Evolutionary conservation across 2,888 invertebrate genomes (phyloP).

Genomic region (Andrena trimmerana): DNA sequence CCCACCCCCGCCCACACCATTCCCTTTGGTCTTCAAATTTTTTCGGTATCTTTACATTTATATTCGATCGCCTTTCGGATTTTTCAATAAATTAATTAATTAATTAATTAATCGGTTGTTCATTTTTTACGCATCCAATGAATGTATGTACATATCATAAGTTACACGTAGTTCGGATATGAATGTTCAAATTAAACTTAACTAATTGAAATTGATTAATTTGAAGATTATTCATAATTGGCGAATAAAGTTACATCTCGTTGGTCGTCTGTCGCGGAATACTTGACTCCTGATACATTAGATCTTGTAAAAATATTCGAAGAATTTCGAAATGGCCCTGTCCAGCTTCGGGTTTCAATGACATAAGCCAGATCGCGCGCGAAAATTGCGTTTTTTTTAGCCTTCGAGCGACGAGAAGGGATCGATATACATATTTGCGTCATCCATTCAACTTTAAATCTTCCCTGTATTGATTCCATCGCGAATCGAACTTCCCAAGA

Average conservation of each 20-base stretch:
- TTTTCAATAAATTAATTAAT: background rate
- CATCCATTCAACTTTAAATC: constrained; percentile 3
- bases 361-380: background rate
- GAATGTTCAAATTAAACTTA: constrained; percentile 9
- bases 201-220: constrained; percentile 8
- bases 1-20: background rate
- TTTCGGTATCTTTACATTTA: constrained; percentile 1
- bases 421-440: constrained; percentile 2
- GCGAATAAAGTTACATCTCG: background rate
- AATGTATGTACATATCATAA: background rate
- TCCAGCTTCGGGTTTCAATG: background rate
- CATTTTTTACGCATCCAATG: background rate
- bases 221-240: background rate
- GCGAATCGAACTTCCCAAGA: background rate
- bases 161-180: background rate
- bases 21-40: background rate
- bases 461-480: constrained; percentile 17
- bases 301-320: constrained; percentile 5
- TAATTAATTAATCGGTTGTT: background rate
- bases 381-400: constrained; percentile 12
- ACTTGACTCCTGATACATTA: constrained; percentile 1
- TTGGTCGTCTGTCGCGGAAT: constrained; percentile 19
- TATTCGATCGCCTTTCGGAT: background rate
- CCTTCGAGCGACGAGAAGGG: background rate
- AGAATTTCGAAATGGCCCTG: background rate